Conservation (phyloP, 35 echinoderm and acorn worm genomes). For the Apostichopus californicus region DNA sequence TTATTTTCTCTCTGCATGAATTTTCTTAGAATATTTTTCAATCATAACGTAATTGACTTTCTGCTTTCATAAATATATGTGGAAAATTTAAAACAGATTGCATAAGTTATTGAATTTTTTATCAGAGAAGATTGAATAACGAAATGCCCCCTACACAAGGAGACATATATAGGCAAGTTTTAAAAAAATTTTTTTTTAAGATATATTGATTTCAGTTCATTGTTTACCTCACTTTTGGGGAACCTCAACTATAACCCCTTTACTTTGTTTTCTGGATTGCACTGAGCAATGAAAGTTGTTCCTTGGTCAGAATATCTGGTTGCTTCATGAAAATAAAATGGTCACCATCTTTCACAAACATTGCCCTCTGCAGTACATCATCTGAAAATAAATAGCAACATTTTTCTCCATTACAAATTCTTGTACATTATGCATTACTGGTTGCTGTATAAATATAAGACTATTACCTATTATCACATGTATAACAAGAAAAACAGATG, state of each 20-base stretch:
- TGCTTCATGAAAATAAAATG: constrained; percentile 53
- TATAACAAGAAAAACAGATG: not conserved
- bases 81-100: too few species aligned
- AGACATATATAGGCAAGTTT: not conserved
- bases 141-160: not conserved
- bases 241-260: not conserved
- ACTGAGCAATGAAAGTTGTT: constrained; percentile 33
- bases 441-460: not conserved
- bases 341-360: constrained; percentile 29
- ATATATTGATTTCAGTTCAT: too few species aligned
- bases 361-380: constrained; percentile 35
- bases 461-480: not conserved
- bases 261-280: constrained; percentile 9
- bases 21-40: too few species aligned
- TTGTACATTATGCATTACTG: too few species aligned
- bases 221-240: too few species aligned
- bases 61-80: too few species aligned
- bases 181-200: too few species aligned
- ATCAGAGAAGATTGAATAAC: not conserved
- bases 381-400: not conserved
- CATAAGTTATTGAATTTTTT: too few species aligned
- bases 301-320: not conserved
- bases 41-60: too few species aligned
- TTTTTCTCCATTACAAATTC: not conserved
- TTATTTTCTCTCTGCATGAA: too few species aligned